Evolutionary conservation across 2,888 invertebrate genomes (phyloP), one percentile per base, ranked within the genome.

Genomic region (Eurytoma adleriae): DNA sequence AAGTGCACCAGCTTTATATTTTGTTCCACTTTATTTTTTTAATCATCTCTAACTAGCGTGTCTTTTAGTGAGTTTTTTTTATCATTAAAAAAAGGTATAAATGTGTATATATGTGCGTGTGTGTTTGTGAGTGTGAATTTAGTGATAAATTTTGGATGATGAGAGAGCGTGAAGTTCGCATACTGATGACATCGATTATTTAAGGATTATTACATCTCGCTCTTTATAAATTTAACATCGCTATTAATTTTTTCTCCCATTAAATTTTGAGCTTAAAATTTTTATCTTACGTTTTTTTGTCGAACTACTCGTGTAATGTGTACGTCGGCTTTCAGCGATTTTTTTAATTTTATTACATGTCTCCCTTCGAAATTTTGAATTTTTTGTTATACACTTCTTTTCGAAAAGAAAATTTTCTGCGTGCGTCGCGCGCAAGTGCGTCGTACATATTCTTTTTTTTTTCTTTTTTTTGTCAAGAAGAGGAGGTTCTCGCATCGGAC

Each of bases 101-200:
- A 64, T 64, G 75, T 67, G 62, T 72, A 50, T 80, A 67, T 70
- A 67, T 73, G 75, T 67, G 67, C 68, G 69, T 67, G 82, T 82
- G 56, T 70, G 56, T 50, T 48, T 62, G 68, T 74, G 52, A 59
- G 79, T 81, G 79, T 81, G 30, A 72, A 82, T 69, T 40, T 69
- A 40, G 70, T 79, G 79, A 73, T n/a, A 70, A 69, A 78, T 78
- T 75, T 66, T 30, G 66, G 69, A 40, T 78, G 74, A 82, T 74
- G 67, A 82, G 68, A 80, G 79, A 82, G 80, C 82, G 81, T 83
- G 79, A 80, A 82, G 79, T 79, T 83, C 79, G 80, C 82, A 81
- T 78, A 83, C 77, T 80, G 83, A 83, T 80, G 82, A 83, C 82
- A 83, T 82, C 71, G 24, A 83, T 78, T 82, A 79, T 75, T 76